Percentiles rank a stretch among this genome's conserved stretches.
Evolutionary conservation across 1,140 invertebrate species (phyloP).

Genomic region (Diabrotica undecimpunctata): DNA sequence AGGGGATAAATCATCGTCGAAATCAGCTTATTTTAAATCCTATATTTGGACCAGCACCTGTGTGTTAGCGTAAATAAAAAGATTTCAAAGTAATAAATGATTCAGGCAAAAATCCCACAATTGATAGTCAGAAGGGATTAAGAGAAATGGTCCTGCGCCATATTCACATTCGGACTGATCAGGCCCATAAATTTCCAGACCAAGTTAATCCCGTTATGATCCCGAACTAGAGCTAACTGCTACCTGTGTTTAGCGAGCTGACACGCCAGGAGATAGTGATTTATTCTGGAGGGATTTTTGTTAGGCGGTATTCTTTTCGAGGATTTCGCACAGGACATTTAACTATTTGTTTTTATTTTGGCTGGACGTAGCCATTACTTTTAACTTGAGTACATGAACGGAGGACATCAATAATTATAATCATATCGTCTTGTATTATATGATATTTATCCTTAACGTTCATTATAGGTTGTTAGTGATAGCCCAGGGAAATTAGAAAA

Average conservation of each 20-base stretch:
- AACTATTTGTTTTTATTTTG: not conserved
- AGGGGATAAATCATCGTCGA: conserved; percentile 34
- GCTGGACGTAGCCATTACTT: not conserved
- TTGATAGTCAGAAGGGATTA: conserved; percentile 46
- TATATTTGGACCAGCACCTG: conserved; percentile 33
- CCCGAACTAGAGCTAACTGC: conserved; percentile 40
- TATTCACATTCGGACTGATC: conserved; percentile 35
- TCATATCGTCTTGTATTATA: too few species aligned
- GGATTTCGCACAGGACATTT: not conserved
- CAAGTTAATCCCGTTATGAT: conserved; percentile 46
- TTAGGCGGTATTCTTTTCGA: not conserved
- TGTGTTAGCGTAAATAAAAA: conserved; percentile 41
- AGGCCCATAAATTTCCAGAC: conserved; percentile 45
- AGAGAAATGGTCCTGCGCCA: conserved; percentile 26
- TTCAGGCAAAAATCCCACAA: conserved; percentile 46
- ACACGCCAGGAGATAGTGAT: conserved; percentile 16
- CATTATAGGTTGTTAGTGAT: too few species aligned
- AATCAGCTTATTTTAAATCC: conserved; percentile 35
- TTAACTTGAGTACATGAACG: too few species aligned
- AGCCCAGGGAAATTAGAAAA: too few species aligned
- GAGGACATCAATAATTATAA: too few species aligned
- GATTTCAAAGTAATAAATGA: conserved; percentile 40
- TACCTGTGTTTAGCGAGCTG: conserved; percentile 41
- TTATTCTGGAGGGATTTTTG: conserved; percentile 17
- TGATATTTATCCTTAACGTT: too few species aligned